A percentile compares a stretch with the other conserved stretches of the same genome.
phyloP scores from a whole-genome alignment of 2,113 vertebrate species.

The Chionis minor region DNA sequence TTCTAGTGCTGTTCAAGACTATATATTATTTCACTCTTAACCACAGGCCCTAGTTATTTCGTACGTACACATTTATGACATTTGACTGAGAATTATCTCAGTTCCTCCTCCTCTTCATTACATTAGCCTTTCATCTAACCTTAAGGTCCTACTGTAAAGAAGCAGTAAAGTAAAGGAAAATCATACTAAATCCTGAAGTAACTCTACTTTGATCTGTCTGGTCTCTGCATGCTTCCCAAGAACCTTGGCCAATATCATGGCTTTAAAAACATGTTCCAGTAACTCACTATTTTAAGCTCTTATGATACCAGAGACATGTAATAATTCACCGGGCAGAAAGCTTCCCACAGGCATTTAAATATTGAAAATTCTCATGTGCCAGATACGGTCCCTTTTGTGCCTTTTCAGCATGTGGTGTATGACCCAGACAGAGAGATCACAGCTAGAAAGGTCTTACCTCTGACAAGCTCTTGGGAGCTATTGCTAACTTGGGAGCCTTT shows the following conservation, averaged over 20 bases:
- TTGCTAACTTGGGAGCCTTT: neutral
- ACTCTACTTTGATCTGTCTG: neutral
- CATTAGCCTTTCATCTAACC: neutral
- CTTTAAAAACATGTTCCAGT: neutral
- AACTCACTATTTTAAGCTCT: neutral
- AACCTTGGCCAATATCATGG: neutral
- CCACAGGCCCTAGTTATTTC: neutral
- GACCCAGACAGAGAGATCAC: neutral
- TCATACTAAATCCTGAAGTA: neutral
- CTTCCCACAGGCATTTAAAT: neutral
- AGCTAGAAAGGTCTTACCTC: neutral
- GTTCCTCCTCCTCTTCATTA: neutral
- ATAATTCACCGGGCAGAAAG: neutral
- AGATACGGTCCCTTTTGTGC: neutral
- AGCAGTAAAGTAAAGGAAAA: neutral
- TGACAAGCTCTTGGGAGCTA: neutral
- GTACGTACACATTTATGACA: neutral
- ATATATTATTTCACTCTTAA: neutral
- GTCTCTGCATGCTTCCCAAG: neutral
- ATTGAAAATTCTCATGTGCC: neutral
- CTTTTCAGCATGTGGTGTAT: neutral
- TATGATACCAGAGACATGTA: neutral
- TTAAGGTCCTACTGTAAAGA: neutral
- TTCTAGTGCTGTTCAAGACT: neutral
- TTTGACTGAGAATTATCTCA: neutral